phyloP scores from a whole-genome alignment of 2,113 vertebrate genomes.

The Colaptes auratus region DNA sequence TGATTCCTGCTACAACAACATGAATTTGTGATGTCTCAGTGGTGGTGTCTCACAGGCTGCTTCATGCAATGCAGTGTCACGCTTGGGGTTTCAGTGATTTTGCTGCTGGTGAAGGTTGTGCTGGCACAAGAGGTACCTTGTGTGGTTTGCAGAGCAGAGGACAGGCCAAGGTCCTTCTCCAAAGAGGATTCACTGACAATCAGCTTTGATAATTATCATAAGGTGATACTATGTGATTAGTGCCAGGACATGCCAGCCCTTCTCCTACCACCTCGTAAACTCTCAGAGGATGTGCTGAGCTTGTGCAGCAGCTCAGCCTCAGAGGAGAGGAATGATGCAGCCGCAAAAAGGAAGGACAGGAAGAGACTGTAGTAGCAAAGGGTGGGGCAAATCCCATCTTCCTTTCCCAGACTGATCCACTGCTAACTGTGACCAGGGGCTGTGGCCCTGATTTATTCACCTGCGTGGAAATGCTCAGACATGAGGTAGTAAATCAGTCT shows the following conservation, averaged over 20 bases:
- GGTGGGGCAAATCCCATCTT: background rate
- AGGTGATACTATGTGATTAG: slow-evolving; percentile 14
- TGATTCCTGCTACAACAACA: background rate
- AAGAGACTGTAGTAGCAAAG: background rate
- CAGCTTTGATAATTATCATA: slow-evolving; percentile 13
- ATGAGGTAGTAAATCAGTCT: background rate
- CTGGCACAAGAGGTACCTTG: background rate
- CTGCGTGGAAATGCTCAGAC: background rate
- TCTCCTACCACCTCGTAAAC: background rate
- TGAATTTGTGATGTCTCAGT: background rate
- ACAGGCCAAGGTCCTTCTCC: slow-evolving; percentile 22
- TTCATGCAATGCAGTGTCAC: accelerated
- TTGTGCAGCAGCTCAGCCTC: background rate
- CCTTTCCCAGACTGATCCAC: background rate
- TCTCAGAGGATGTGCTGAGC: background rate
- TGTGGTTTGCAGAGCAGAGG: background rate
- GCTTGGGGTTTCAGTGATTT: background rate
- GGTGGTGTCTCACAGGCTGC: background rate
- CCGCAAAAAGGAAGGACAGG: background rate
- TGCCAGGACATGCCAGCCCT: background rate
- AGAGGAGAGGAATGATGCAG: background rate
- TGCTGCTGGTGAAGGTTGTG: background rate
- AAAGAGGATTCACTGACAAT: slow-evolving; percentile 22
- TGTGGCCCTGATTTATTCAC: background rate
- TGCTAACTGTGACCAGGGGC: background rate